Conservation (phyloP, 2,888 invertebrate genomes). For the Drosophila mimica region DNA sequence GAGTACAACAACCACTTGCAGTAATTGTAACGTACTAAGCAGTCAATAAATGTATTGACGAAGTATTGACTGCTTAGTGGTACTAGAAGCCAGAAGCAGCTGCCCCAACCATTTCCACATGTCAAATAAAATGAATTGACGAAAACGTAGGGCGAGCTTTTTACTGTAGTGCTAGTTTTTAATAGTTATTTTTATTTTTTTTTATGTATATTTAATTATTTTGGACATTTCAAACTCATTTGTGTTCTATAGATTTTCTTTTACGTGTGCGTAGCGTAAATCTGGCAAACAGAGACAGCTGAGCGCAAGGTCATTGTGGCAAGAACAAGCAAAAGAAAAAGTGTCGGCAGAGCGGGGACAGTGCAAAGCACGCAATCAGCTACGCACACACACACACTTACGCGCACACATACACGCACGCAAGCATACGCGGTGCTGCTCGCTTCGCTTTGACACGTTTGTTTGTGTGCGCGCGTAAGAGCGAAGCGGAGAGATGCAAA, state of each 20-base stretch:
- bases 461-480: not conserved
- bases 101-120: constrained; percentile 33
- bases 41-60: no score
- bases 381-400: not conserved
- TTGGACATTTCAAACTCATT: constrained; percentile 12
- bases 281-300: constrained; percentile 41
- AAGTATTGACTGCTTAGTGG: no score
- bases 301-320: constrained; percentile 47
- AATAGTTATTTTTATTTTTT: not conserved
- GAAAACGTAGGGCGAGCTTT: constrained; percentile 7
- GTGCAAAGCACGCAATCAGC: constrained; percentile 19
- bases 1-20: constrained; percentile 18
- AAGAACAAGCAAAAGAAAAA: constrained; percentile 3
- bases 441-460: not conserved
- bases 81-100: constrained; percentile 22
- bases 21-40: constrained; percentile 21
- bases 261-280: constrained; percentile 33
- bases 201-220: not conserved
- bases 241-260: not conserved
- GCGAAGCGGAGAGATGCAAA: not conserved
- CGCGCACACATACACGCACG: not conserved
- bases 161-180: constrained; percentile 7
- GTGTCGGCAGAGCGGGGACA: not conserved
- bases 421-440: not conserved
- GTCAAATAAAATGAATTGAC: constrained; percentile 61